A percentile compares a stretch with the other conserved stretches of the same genome.
These are phyloP conservation scores for Tenthredo notha DNA, from an alignment of 2,888 invertebrate species.

Conservation along the genomic window DNA sequence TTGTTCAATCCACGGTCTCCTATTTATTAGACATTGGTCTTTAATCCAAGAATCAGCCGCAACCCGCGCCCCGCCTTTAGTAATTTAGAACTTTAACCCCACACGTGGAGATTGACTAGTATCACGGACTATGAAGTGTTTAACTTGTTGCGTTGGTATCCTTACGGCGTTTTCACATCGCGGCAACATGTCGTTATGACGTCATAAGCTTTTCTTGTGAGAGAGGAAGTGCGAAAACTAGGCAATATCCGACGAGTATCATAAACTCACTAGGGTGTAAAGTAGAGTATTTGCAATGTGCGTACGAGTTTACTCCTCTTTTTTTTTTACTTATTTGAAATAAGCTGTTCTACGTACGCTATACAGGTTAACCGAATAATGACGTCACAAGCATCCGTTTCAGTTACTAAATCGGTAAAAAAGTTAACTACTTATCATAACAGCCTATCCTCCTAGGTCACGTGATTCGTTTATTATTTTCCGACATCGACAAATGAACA, in stretches of 20 bases:
- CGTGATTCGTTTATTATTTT: not conserved
- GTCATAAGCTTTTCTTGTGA: not conserved
- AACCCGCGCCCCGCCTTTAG: slow-evolving; percentile 5
- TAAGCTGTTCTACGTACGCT: too few relatives aligned
- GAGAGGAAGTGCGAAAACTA: not conserved
- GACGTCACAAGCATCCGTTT: not conserved
- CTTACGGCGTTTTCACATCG: not conserved
- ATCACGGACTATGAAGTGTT: not conserved
- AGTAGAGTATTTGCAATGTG: too few relatives aligned
- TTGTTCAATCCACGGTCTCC: not conserved
- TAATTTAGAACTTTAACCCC: slow-evolving; percentile 42
- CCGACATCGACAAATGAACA: not conserved
- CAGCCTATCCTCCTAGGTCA: not conserved
- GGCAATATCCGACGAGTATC: too few relatives aligned
- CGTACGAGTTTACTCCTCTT: too few relatives aligned
- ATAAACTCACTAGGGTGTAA: too few relatives aligned
- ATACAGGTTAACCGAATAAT: not conserved
- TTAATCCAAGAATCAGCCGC: not conserved
- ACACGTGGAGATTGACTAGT: slow-evolving; percentile 35
- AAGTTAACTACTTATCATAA: not conserved
- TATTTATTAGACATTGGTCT: not conserved
- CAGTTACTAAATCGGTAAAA: not conserved
- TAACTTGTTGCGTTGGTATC: not conserved
- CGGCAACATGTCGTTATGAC: not conserved
- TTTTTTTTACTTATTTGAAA: too few relatives aligned